Evolutionary conservation across 53 echinoderm and acorn worm genomes (phyloP), one percentile per base, ranked within the genome.

Genomic region (Zoroaster sp.): DNA sequence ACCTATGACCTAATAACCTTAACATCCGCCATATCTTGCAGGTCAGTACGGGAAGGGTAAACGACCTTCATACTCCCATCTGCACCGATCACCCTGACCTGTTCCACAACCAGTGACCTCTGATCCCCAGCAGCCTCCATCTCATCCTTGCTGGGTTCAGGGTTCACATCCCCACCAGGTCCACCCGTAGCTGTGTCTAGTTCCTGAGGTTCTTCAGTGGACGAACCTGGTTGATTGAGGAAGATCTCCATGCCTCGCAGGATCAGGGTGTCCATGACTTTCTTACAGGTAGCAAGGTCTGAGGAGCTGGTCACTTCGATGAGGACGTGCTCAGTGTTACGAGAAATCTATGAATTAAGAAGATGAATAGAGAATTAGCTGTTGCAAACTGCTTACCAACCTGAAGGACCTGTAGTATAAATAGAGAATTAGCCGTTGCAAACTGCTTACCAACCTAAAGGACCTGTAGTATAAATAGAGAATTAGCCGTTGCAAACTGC

Each of bases 291-390:
- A 28, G 87, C 89, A 23, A 95, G 78, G 87, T 95, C 93, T 40
- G 89, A 88, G 35, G 94, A 94, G 75, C 97, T 97, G 54, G 97
- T 97, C 33, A 97, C 97, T 73, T 97, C 97, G 1, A 97, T 81
- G 73, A 97, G 87, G 73, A 97, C 80, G 87, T 94, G 83, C 8
- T 90, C 92, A 28, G 93, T 97, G 69, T 88, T 88, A 12, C 89
- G 83, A 17, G 95, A 93, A 30, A 97, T 97, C 95, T 96, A 89
- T 21, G 36, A 53, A 66, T 9, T 13, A 32, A 23, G 13, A 3
- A 1, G 39, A 38, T 9, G 5, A 17, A 9, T n/a, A n/a, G n/a
- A n/a, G n/a, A n/a, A n/a, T n/a, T n/a, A n/a, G n/a, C n/a, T n/a
- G n/a, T n/a, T n/a, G n/a, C n/a, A n/a, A n/a, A n/a, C n/a, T n/a